Conservation (phyloP, 2,113 vertebrate genomes). For the Delphinus delphis region DNA sequence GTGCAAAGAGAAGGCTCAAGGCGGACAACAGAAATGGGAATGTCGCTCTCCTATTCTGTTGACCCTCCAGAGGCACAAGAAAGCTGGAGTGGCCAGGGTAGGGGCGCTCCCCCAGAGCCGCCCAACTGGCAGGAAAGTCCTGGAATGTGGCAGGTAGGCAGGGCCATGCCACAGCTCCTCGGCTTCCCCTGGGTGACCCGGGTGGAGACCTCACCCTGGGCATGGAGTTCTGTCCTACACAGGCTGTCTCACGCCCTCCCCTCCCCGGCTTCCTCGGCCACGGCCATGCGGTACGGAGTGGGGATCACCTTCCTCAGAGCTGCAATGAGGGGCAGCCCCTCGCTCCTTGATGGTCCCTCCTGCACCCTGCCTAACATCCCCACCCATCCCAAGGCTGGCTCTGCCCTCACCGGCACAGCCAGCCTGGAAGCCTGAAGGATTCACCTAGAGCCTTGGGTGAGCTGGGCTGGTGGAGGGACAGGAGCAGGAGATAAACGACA, state of each 20-base stretch:
- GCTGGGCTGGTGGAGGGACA: background rate
- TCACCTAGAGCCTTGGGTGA: background rate
- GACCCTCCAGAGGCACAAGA: background rate
- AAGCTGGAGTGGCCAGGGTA: background rate
- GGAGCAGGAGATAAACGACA: background rate
- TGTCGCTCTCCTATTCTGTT: background rate
- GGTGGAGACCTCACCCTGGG: background rate
- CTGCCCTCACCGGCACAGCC: background rate
- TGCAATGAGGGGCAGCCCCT: background rate
- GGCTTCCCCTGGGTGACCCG: background rate
- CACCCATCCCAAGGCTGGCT: background rate
- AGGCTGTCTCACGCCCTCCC: background rate
- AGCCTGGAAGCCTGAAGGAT: too few relatives aligned
- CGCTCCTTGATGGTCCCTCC: background rate
- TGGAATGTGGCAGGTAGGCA: background rate
- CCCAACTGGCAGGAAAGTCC: background rate
- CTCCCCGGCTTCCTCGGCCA: background rate
- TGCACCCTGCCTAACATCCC: too few relatives aligned
- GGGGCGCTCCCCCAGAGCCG: background rate
- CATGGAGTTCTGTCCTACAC: background rate
- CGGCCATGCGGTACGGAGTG: rapidly evolving
- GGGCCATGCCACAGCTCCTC: background rate
- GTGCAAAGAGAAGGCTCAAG: constrained; percentile 36
- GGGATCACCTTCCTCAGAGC: background rate
- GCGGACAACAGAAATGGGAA: background rate